Conservation (phyloP, 2,113 vertebrate genomes). For the Sus scrofa region T2T-Sscrofa CM000817.6:31516501-31517000, state of each 20-base stretch:
- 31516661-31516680: constrained; percentile 40
- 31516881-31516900: not conserved
- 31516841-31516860: constrained; percentile 26
- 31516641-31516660: constrained; percentile 66
- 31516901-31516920: constrained; percentile 51
- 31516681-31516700: not conserved
- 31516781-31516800: constrained; percentile 58
- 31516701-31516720: constrained; percentile 65
- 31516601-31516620: constrained; percentile 56
- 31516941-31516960: constrained; percentile 90
- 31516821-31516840: not conserved
- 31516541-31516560: constrained; percentile 76
- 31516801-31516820: not conserved
- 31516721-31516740: not conserved
- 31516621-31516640: constrained; percentile 75
- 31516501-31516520: constrained; percentile 54
- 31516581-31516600: constrained; percentile 80
- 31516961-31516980: constrained; percentile 95
- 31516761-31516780: not conserved
- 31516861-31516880: not conserved
- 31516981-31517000: constrained; percentile 88
- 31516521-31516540: constrained; percentile 81
- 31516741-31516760: not conserved
- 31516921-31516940: constrained; percentile 89
- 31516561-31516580: constrained; percentile 83